Base-by-base conservation (phyloP, 2,888 invertebrate genomes). In the Belgica antarctica region DNA sequence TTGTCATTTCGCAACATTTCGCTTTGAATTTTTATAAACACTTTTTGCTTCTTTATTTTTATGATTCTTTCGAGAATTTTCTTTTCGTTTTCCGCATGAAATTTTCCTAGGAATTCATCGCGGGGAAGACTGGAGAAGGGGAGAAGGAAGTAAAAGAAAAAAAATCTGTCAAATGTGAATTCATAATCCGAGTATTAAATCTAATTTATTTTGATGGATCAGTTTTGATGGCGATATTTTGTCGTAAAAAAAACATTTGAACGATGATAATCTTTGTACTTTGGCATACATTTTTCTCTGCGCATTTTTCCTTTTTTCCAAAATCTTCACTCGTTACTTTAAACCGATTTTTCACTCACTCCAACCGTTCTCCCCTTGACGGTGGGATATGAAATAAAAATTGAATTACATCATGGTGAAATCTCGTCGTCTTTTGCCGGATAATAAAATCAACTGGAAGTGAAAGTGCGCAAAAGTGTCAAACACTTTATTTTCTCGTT, bases 171-270 rank as follows among this genome's bases (percentile, higher is more conserved):
- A 62, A 62, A 62, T 62, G 34, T 62, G 62, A 62, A 62, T 62
- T 62, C 62, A 62, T 62, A 62, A 62, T 62, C 28, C 19, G 10
- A 27, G 15, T 8, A 28, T 62, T 28, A 28, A 34, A 62, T 62
- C 62, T 62, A 62, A 62, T 62, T 62, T 62, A 15, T 24, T 62
- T 62, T 62, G 34, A 62, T 62, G 62, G 62, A 62, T 62, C 62
- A 62, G 34, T 62, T 34, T 34, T 62, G 28, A 31, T 62, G 34
- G 59, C 27, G 25, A 59, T 59, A 59, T 52, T 61, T 61, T 62
- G 62, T 34, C 62, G 62, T 34, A 28, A 62, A 62, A 52, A 52
- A 5, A 52, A 17, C 52, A 52, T 17, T 17, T 17, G 17, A 52
- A 52, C 3, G 52, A 22, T 10, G 52, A 52, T 52, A 52, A 52